Conservation (phyloP, 1,140 invertebrate genomes). For the Zaprionus camerounensis region DNA sequence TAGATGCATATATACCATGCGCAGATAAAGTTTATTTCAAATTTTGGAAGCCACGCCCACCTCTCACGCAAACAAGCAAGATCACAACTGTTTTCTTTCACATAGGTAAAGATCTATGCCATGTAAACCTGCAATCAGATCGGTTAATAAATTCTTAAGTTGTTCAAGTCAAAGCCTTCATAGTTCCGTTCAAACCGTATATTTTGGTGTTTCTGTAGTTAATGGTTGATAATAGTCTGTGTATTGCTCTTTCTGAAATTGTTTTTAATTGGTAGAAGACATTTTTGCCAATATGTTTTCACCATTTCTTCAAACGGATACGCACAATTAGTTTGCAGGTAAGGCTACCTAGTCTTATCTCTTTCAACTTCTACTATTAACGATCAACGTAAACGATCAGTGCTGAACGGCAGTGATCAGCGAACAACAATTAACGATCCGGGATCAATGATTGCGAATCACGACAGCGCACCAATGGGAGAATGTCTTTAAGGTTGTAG, state of each 20-base stretch:
- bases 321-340: background rate
- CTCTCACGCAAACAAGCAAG: too few relatives aligned
- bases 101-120: too few relatives aligned
- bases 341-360: background rate
- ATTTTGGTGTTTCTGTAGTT: too few relatives aligned
- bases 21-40: too few relatives aligned
- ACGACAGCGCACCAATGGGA: background rate
- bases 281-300: background rate
- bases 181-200: too few relatives aligned
- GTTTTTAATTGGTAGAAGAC: background rate
- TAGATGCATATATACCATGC: too few relatives aligned
- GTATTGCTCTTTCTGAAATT: background rate
- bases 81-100: too few relatives aligned
- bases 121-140: too few relatives aligned
- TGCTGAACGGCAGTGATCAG: background rate
- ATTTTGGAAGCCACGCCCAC: too few relatives aligned
- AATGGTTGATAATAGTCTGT: background rate
- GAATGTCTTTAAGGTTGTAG: constrained; percentile 4
- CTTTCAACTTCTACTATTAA: background rate
- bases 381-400: background rate
- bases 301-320: background rate
- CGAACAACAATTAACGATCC: constrained; percentile 3
- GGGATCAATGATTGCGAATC: constrained; percentile 6
- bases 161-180: too few relatives aligned
- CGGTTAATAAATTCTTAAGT: too few relatives aligned